These are phyloP conservation scores for Acanthococcus lagerstroemiae DNA, from an alignment of 2,888 invertebrate genomes.

Conservation along the genomic window DNA sequence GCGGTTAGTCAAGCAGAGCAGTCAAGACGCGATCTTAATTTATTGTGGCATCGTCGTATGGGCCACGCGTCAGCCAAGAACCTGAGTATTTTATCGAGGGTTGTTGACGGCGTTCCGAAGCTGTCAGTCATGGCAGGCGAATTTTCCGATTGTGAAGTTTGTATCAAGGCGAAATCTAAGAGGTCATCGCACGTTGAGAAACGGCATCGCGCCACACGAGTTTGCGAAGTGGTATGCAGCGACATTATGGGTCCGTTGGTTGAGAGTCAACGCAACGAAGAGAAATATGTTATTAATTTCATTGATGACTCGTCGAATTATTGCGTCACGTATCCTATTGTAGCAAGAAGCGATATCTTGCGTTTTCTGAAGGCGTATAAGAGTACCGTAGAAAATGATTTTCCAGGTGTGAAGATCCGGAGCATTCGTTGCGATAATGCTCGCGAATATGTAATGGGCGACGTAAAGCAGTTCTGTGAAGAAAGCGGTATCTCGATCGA, in stretches of 20 bases:
- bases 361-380: background rate
- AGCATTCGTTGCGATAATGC: background rate
- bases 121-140: background rate
- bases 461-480: background rate
- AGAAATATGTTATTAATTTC: background rate
- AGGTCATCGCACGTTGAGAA: background rate
- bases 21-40: background rate
- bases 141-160: background rate
- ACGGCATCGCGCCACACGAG: background rate
- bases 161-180: background rate
- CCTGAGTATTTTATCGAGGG: background rate
- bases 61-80: background rate
- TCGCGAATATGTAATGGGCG: background rate
- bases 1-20: background rate
- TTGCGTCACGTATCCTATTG: background rate
- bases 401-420: background rate
- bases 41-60: background rate
- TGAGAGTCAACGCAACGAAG: background rate
- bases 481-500: background rate
- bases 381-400: background rate
- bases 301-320: background rate
- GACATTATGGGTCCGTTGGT: background rate
- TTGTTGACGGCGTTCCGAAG: background rate
- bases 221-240: background rate
- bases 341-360: background rate